Evolutionary conservation across 2,113 vertebrate genomes (phyloP).

Genomic region (Choloepus hoffmanni): DNA sequence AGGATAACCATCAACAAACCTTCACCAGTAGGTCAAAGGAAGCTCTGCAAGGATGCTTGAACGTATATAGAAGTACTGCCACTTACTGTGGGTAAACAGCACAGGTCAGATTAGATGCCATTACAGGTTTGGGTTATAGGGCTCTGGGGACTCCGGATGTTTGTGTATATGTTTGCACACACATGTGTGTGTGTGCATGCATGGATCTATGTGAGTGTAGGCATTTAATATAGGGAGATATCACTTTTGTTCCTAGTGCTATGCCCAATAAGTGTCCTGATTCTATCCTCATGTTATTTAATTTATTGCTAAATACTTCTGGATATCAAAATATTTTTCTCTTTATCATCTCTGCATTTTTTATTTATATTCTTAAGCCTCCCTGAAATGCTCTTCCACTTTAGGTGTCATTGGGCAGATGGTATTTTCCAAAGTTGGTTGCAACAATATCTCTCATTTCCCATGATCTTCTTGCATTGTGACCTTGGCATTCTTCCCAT

Average conservation of each 20-base stretch:
- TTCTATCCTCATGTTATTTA: accelerated
- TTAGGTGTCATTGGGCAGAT: neutral
- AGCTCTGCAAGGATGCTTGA: neutral
- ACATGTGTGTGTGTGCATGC: neutral
- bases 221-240: neutral
- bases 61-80: neutral
- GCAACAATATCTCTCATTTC: neutral
- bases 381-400: neutral
- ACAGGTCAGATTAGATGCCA: no score
- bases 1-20: neutral
- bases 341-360: neutral
- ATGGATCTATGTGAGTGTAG: accelerated
- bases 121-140: neutral
- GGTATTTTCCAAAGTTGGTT: neutral
- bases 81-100: neutral
- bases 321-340: neutral
- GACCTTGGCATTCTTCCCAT: neutral
- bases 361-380: neutral
- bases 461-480: neutral
- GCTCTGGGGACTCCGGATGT: neutral
- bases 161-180: no score
- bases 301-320: neutral
- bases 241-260: neutral
- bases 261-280: neutral
- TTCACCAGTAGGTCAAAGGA: neutral